phyloP scores from a whole-genome alignment of 2,113 vertebrate genomes.

The Hippocampus abdominalis region DNA sequence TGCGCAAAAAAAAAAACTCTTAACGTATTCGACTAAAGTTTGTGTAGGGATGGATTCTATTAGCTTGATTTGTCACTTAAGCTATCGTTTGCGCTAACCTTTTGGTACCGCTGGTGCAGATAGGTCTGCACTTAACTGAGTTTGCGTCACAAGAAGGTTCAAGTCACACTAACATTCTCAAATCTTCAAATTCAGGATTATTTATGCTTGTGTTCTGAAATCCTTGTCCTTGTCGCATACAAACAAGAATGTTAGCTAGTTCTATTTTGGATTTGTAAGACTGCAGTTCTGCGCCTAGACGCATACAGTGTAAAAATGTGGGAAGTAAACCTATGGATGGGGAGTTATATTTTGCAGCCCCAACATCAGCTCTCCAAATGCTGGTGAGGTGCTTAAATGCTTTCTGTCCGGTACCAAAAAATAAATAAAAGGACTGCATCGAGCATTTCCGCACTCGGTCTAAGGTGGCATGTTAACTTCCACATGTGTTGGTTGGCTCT shows the following conservation, averaged over 20 bases:
- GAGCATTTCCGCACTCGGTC: not conserved
- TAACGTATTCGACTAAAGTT: not conserved
- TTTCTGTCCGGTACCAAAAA: conserved; percentile 44
- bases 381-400: conserved; percentile 6
- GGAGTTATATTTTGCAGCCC: too few species aligned
- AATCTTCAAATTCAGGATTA: not conserved
- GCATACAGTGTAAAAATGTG: not conserved
- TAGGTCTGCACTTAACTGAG: too few species aligned
- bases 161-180: not conserved
- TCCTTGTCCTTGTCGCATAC: not conserved
- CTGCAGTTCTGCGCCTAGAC: not conserved
- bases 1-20: not conserved
- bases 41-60: conserved; percentile 22
- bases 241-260: not conserved
- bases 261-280: not conserved
- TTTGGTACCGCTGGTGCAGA: not conserved
- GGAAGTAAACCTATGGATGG: not conserved
- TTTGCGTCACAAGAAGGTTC: too few species aligned
- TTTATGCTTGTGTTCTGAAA: not conserved
- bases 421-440: not conserved
- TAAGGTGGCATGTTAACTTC: not conserved
- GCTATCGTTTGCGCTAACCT: not conserved
- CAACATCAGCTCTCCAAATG: not conserved
- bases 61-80: conserved; percentile 1
- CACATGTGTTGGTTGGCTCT: not conserved